These are phyloP conservation scores for Bovichtus variegatus DNA, from an alignment of 2,797 vertebrate species.

Conservation along the genomic window DNA sequence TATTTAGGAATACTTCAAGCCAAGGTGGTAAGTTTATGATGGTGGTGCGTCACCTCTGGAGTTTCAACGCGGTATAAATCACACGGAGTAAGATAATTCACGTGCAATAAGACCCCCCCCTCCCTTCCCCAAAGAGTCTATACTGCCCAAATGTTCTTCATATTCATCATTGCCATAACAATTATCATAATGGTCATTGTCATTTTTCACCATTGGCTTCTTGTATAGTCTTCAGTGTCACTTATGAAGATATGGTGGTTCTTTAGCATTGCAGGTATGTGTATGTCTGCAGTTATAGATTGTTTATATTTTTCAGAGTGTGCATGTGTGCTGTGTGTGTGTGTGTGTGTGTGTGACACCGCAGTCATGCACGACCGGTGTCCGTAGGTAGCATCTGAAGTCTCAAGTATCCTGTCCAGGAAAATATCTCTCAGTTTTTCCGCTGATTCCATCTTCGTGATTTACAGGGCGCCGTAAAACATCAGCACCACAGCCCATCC, in stretches of 20 bases:
- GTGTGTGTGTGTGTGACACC: conserved; percentile 58
- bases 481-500: conserved; percentile 87
- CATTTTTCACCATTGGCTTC: conserved; percentile 68
- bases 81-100: conserved; percentile 99
- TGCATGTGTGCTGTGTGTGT: conserved; percentile 38
- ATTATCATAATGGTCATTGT: conserved; percentile 73
- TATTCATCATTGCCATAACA: conserved; percentile 82
- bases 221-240: conserved; percentile 70
- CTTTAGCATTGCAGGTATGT: conserved; percentile 64
- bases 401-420: conserved; percentile 76
- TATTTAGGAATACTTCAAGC: conserved; percentile 81
- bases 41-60: conserved; percentile 66
- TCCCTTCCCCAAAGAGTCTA: conserved; percentile 71
- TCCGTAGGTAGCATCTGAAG: conserved; percentile 82
- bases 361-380: conserved; percentile 55
- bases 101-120: conserved; percentile 94
- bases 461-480: conserved; percentile 80
- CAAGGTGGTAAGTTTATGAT: conserved; percentile 65
- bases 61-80: conserved; percentile 90
- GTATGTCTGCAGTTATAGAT: conserved; percentile 58
- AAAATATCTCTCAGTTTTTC: conserved; percentile 72
- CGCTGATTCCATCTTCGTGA: conserved; percentile 58
- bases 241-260: conserved; percentile 86
- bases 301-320: conserved; percentile 58
- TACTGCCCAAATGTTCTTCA: conserved; percentile 79